Percentiles rank a stretch among this genome's conserved stretches.
Conservation (phyloP, 2,888 invertebrate species). For the Caenorhabditis afra region DNA sequence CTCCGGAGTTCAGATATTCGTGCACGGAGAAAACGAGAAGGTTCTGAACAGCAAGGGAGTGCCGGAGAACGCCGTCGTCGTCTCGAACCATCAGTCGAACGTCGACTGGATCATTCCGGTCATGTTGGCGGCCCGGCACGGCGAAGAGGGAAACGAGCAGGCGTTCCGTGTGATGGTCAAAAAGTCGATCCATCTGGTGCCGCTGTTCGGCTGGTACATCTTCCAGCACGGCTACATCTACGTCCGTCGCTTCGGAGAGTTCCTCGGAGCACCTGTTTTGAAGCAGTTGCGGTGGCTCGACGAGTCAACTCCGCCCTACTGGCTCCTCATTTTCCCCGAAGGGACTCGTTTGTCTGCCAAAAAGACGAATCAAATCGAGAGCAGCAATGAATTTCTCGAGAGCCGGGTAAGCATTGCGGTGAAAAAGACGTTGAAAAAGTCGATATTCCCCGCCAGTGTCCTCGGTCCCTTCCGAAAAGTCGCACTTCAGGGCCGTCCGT, state of each 20-base stretch:
- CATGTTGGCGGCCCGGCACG: constrained; percentile 75
- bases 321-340: constrained; percentile 78
- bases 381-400: constrained; percentile 63
- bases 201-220: constrained; percentile 79
- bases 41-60: constrained; percentile 33
- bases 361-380: constrained; percentile 63
- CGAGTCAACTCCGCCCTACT: constrained; percentile 67
- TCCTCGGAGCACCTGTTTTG: constrained; percentile 69
- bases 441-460: neutral
- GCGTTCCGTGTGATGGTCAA: constrained; percentile 77
- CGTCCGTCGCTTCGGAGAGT: constrained; percentile 76
- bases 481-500: constrained; percentile 54
- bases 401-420: constrained; percentile 17
- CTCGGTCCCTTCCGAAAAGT: neutral
- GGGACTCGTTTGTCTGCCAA: constrained; percentile 58
- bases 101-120: constrained; percentile 77
- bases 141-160: constrained; percentile 64
- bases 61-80: constrained; percentile 67
- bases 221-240: constrained; percentile 79
- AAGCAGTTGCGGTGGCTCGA: constrained; percentile 72
- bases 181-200: constrained; percentile 75
- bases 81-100: constrained; percentile 78
- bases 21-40: constrained; percentile 7
- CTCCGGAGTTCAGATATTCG: constrained; percentile 66
- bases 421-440: neutral